Base-by-base conservation (phyloP, 2,888 invertebrate genomes). In the Sarcophaga variegata region DNA sequence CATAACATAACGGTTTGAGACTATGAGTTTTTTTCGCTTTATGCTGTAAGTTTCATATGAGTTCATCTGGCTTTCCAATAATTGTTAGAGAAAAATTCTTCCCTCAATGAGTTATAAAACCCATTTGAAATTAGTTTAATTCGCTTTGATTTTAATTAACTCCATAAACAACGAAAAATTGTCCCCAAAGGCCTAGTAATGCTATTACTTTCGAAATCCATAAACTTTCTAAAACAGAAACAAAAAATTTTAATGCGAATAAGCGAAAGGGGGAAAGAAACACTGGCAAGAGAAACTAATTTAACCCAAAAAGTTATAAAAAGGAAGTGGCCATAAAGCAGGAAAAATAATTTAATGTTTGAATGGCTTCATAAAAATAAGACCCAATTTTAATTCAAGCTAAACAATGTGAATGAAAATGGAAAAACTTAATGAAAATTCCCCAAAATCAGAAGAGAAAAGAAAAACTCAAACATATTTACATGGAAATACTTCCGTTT, bases 331-430 rank as follows among this genome's bases (percentile, higher is more conserved):
- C 8, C 25, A 47, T 69, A 49, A 69, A 69, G 49, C 3, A 54
- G 17, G 14, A n/a, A 74, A 64, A 75, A 75, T 63, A 75, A 75
- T 75, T 63, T 6, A 6, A 25, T 69, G 69, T 49, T 49, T 67
- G 8, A 3, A 49, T 25, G 63, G 63, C 63, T 75, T 75, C 47
- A 64, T 64, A 64, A 64, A 49, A 75, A 75, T 11, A 49, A 75
- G 60, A 62, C 20, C 27, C 72, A 72, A 72, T 72, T 72, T 72
- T 45, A 37, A 37, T 37, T 37, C 37, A 37, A 37, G 37, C 37
- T 37, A 37, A 8, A 37, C 37, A 37, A 37, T n/a, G 17, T 37
- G 37, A n/a, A 10, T 8, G 10, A 67, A 45, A n/a, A 45, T 45
- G 14, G 10, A 69, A 45, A 69, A 47, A 5, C 8, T 4, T 47